These are phyloP conservation scores for Suillia variegata DNA, from an alignment of 2,888 invertebrate species.

Conservation along the genomic window DNA sequence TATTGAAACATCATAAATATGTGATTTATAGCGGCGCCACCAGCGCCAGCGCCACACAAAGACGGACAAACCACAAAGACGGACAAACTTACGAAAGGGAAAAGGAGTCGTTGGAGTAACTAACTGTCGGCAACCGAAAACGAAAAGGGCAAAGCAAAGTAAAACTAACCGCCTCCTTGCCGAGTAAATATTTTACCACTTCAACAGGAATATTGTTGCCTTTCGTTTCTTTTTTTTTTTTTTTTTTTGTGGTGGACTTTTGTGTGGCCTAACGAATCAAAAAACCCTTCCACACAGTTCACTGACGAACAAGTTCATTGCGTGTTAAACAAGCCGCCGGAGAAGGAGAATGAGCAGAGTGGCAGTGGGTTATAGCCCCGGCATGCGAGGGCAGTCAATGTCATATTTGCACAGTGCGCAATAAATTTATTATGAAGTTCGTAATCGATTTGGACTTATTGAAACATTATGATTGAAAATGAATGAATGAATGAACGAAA, in stretches of 20 bases:
- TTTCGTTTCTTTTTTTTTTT: neutral
- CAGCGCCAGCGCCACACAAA: too few relatives aligned
- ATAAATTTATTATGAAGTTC: constrained; percentile 58
- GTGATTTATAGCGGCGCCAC: too few relatives aligned
- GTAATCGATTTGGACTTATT: constrained; percentile 59
- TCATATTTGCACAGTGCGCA: constrained; percentile 54
- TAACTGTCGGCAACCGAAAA: too few relatives aligned
- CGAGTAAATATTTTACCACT: neutral
- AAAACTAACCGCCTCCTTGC: neutral
- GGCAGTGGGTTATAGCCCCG: too few relatives aligned
- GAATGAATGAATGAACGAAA: constrained; percentile 55
- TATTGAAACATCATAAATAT: too few relatives aligned
- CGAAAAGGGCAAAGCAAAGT: too few relatives aligned
- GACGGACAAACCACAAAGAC: too few relatives aligned
- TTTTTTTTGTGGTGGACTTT: too few relatives aligned
- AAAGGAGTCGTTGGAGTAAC: too few relatives aligned
- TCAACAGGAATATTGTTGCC: neutral
- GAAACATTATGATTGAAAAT: constrained; percentile 60
- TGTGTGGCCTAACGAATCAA: too few relatives aligned
- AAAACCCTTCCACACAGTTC: neutral
- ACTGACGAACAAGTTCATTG: neutral
- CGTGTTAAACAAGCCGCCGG: too few relatives aligned
- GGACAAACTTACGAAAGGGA: neutral
- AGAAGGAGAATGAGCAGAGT: too few relatives aligned
- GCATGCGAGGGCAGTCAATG: constrained; percentile 44